Base-by-base conservation (phyloP, 2,797 vertebrate genomes). In the Molothrus ater region DNA sequence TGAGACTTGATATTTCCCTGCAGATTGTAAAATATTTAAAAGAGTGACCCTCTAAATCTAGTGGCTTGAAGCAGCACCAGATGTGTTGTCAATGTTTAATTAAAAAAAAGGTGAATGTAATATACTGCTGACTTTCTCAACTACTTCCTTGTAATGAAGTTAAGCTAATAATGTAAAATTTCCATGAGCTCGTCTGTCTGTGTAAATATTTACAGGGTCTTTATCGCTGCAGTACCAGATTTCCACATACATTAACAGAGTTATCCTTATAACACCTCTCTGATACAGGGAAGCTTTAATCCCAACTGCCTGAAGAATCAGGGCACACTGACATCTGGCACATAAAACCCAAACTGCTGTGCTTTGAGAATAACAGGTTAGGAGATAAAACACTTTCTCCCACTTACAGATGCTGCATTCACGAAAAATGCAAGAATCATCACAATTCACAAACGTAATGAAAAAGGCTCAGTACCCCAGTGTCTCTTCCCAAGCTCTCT, bases 161-260 rank as follows among this genome's bases (percentile, higher is more conserved):
- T 93, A 92, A 90, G 76, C 61, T 90, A 93, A 94, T 88, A 95
- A 82, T 65, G 78, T 71, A 76, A 92, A 94, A 90, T 80, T 76
- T 86, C 91, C 91, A 82, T 38, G 70, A 80, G 61, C 45, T 93
- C 0, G 8, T 59, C 74, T 70, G 92, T 91, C 92, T 94, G 76
- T 96, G 80, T 96, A 95, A 94, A 96, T 95, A 96, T 94, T 96
- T 92, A 90, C 94, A 93, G 57, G 73, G 68, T 84, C 86, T 96
- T 93, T 94, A 96, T 95, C 45, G 1, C 80, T 71, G 74, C 57
- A 69, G 79, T 34, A 82, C 90, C 74, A 94, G 76, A 81, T 75
- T 93, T 90, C 76, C 53, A 90, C 60, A 66, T 2, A 25, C 73
- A 61, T 75, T 92, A 91, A 90, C 40, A 5, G 80, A 91, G 80